Evolutionary conservation across 2,888 invertebrate species (phyloP), one percentile per base, ranked within the genome.

Genomic region (Macrophya annulata): DNA sequence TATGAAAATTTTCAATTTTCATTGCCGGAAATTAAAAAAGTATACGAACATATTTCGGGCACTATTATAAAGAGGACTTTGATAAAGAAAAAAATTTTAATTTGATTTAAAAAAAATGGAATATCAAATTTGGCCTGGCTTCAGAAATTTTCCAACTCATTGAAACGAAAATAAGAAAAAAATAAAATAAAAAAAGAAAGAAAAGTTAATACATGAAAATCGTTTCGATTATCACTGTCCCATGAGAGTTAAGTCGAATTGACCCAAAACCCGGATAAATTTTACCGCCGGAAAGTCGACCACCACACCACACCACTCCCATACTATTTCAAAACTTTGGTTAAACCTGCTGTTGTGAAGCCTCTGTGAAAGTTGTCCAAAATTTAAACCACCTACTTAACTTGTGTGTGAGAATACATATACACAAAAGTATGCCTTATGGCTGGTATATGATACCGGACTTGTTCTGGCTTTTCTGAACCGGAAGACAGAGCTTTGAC

Each of bases 361-460:
- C 81, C 81, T 62, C 81, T 10, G 5, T 40, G 17, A 62, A 62
- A 81, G 59, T 81, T 81, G 81, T 81, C 62, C 81, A 45, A 81
- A 81, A 81, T 81, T 81, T 77, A 43, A 43, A 43, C 62, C 40
- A 6, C 40, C 37, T 15, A 62, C 40, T 43, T 62, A 21, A 43
- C 21, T 81, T 31, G 62, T 62, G 9, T n/a, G 71, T 43, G 37
- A 2, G 17, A 51, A 37, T n/a, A n/a, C 31, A 31, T 31, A 31
- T 43, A 45, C 72, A 3, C n/a, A 25, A n/a, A n/a, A n/a, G n/a
- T n/a, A 25, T 40, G 40, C 17, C 17, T n/a, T 15, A n/a, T 31
- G 71, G 72, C 45, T 21, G 12, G 43, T 72, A 43, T 65, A 65
- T n/a, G n/a, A 72, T 43, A 72, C 72, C 72, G 72, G 45, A 31